A percentile compares a stretch with the other conserved stretches of the same genome.
phyloP scores from a whole-genome alignment of 2,888 invertebrate species.

The Cryptocheilus praepositus region DNA sequence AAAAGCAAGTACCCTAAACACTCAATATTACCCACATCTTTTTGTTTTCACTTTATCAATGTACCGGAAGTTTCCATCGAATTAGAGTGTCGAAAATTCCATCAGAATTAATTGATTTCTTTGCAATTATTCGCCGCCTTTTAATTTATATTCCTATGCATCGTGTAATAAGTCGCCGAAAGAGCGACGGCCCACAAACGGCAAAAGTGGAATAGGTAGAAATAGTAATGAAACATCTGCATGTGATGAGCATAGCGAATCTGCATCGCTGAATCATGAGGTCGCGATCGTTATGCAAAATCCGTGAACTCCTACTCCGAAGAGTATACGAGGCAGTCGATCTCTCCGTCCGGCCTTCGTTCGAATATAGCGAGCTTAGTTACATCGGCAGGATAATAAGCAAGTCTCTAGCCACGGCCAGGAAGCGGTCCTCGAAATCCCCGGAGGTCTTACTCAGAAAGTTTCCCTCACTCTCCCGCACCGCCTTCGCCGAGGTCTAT shows the following conservation, averaged over 20 bases:
- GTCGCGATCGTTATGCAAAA: constrained; percentile 31
- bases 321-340: constrained; percentile 2
- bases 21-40: too few relatives aligned
- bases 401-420: constrained; percentile 37
- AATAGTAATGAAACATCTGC: too few relatives aligned
- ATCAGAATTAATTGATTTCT: neutral
- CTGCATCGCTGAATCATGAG: neutral
- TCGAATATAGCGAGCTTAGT: constrained; percentile 29
- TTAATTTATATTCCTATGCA: too few relatives aligned
- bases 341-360: constrained; percentile 18
- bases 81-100: neutral
- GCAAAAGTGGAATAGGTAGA: too few relatives aligned
- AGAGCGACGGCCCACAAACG: too few relatives aligned
- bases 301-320: constrained; percentile 19
- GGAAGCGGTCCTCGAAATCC: constrained; percentile 35
- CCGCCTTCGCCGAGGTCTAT: constrained; percentile 6
- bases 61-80: neutral
- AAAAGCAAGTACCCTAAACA: too few relatives aligned
- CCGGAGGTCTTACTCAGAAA: constrained; percentile 33
- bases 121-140: too few relatives aligned
- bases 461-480: constrained; percentile 19
- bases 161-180: too few relatives aligned
- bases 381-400: constrained; percentile 44
- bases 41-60: too few relatives aligned
- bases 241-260: too few relatives aligned